These are phyloP conservation scores for Danaus melanippus DNA, from an alignment of 1,140 invertebrate genomes.

Conservation along the genomic window DNA sequence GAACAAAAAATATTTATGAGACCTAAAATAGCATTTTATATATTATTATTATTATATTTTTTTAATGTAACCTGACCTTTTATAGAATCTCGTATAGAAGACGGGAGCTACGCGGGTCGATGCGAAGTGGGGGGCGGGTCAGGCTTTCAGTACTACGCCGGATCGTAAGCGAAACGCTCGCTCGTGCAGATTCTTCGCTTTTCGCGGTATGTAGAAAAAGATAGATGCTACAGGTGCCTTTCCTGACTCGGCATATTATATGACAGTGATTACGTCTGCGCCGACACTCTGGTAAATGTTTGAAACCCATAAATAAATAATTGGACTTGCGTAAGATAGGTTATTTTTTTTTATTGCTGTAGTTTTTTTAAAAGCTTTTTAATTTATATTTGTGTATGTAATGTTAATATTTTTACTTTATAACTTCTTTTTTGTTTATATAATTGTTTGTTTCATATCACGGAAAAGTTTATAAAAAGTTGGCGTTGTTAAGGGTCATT, in stretches of 20 bases:
- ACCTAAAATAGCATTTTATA: too few species aligned
- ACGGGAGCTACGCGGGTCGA: slow-evolving; percentile 16
- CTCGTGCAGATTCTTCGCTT: slow-evolving; percentile 7
- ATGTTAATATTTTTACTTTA: background rate
- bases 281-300: slow-evolving; percentile 9
- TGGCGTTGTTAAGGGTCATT: slow-evolving; percentile 27
- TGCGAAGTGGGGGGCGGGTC: slow-evolving; percentile 19
- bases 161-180: slow-evolving; percentile 20
- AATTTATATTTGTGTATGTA: background rate
- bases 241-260: slow-evolving; percentile 36
- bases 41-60: too few species aligned
- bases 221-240: slow-evolving; percentile 45
- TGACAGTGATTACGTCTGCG: slow-evolving; percentile 31
- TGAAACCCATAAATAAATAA: slow-evolving; percentile 16
- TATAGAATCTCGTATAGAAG: too few species aligned
- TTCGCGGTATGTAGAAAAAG: slow-evolving; percentile 15
- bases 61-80: too few species aligned
- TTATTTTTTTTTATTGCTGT: slow-evolving; percentile 4
- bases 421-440: background rate
- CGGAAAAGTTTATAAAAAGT: slow-evolving; percentile 14
- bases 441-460: background rate
- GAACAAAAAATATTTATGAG: too few species aligned
- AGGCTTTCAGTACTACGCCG: slow-evolving; percentile 22
- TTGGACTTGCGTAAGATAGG: slow-evolving; percentile 1
- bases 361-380: background rate